phyloP scores from a whole-genome alignment of 2,113 vertebrate species.

The Orcinus orca region DNA sequence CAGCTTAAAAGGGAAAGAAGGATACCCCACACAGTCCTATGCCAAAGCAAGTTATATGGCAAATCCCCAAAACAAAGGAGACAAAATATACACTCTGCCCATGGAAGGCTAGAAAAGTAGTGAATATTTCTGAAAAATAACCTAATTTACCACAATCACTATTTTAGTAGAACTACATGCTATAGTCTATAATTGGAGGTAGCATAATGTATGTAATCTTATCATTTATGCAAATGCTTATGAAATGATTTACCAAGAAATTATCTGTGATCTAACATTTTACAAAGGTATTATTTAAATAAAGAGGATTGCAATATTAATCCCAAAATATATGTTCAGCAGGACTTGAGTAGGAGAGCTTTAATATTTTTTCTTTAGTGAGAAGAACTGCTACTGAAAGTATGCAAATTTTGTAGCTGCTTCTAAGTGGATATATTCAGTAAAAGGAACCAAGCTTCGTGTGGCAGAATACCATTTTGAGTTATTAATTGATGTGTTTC shows the following conservation, averaged over 20 bases:
- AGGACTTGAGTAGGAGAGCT: neutral
- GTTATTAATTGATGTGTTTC: neutral
- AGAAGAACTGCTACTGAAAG: neutral
- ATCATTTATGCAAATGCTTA: neutral
- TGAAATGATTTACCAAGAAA: neutral
- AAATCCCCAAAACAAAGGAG: neutral
- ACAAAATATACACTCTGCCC: rapidly evolving
- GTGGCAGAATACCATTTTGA: neutral
- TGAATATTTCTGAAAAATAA: neutral
- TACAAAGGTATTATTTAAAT: neutral
- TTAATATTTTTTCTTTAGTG: neutral
- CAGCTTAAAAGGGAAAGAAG: neutral
- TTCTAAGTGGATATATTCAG: neutral
- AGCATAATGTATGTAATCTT: neutral
- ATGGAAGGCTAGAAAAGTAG: neutral
- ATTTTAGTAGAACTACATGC: neutral
- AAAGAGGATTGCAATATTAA: neutral
- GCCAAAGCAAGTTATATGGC: neutral
- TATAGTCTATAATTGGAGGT: neutral
- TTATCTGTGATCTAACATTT: neutral
- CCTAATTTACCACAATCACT: neutral
- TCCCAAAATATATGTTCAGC: neutral
- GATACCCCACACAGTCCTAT: neutral
- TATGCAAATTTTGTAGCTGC: neutral
- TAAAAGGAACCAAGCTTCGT: neutral